Percentiles rank a stretch among this genome's conserved stretches.
Conservation (phyloP, 1,140 invertebrate genomes). For the Platyscapa corneri region DNA sequence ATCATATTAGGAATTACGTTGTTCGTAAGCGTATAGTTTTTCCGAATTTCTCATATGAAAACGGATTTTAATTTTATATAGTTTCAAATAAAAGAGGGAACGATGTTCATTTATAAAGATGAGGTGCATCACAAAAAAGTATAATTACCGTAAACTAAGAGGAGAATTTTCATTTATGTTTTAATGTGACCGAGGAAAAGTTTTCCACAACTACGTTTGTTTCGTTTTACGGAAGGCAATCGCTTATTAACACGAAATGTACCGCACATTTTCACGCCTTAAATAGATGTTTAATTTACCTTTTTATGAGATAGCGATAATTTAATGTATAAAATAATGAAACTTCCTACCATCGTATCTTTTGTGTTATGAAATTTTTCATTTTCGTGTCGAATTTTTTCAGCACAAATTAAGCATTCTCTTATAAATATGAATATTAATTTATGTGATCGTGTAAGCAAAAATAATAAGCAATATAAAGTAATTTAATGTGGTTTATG, state of each 20-base stretch:
- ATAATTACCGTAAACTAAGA: constrained; percentile 39
- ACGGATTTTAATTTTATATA: constrained; percentile 43
- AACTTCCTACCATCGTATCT: neutral
- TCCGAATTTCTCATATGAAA: neutral
- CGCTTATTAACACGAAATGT: constrained; percentile 16
- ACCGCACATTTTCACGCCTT: neutral
- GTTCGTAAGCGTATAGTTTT: neutral
- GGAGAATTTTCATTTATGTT: constrained; percentile 37
- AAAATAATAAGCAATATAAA: too few species aligned
- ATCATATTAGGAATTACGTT: constrained; percentile 17
- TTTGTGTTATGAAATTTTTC: neutral
- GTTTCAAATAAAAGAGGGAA: neutral
- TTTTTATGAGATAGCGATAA: neutral
- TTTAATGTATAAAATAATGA: neutral
- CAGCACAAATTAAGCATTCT: neutral
- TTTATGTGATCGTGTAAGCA: neutral
- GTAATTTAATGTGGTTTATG: too few species aligned
- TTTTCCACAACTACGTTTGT: neutral
- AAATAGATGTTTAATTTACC: constrained; percentile 6
- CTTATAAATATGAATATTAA: neutral
- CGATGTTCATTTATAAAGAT: constrained; percentile 43
- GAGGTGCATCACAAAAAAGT: constrained; percentile 18
- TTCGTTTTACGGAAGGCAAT: constrained; percentile 4
- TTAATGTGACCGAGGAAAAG: constrained; percentile 28
- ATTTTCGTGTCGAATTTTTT: neutral